These are phyloP conservation scores for Maccullochella peelii DNA, from an alignment of 2,113 vertebrate genomes.

Conservation along the genomic window DNA sequence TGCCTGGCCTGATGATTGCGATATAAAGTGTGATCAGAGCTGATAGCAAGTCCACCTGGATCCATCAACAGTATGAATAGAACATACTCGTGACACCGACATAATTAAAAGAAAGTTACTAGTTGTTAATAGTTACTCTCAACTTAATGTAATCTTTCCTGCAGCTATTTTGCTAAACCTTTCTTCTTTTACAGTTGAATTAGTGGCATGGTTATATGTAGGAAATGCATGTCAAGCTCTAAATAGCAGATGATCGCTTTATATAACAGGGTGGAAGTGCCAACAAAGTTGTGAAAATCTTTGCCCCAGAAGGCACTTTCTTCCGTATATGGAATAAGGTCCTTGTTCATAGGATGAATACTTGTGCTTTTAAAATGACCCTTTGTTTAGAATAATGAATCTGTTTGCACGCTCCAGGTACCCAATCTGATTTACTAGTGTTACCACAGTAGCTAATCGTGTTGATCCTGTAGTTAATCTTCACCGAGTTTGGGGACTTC, in stretches of 20 bases:
- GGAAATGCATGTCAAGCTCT: conserved; percentile 32
- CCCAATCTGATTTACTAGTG: conserved; percentile 69
- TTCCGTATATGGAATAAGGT: conserved; percentile 32
- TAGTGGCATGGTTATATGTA: conserved; percentile 1
- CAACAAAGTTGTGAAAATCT: conserved; percentile 38
- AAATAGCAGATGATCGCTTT: conserved; percentile 40
- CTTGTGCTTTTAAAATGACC: conserved; percentile 54
- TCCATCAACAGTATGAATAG: not conserved
- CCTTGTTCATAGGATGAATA: conserved; percentile 53
- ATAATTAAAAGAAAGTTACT: not conserved
- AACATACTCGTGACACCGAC: not conserved
- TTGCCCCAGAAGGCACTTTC: conserved; percentile 31
- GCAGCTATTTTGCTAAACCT: not conserved
- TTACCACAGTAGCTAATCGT: conserved; percentile 74
- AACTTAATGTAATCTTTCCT: not conserved
- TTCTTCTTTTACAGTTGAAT: conserved; percentile 1
- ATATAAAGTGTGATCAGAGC: not conserved
- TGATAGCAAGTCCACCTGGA: not conserved
- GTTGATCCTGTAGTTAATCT: conserved; percentile 71
- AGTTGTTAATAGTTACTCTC: not conserved
- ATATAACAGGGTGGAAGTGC: conserved; percentile 42
- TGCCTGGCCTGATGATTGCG: not conserved
- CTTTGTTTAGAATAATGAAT: conserved; percentile 68
- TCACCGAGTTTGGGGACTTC: conserved; percentile 54
- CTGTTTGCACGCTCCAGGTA: conserved; percentile 52